Evolutionary conservation across 2,888 invertebrate genomes (phyloP).

Genomic region (Phania funesta): DNA sequence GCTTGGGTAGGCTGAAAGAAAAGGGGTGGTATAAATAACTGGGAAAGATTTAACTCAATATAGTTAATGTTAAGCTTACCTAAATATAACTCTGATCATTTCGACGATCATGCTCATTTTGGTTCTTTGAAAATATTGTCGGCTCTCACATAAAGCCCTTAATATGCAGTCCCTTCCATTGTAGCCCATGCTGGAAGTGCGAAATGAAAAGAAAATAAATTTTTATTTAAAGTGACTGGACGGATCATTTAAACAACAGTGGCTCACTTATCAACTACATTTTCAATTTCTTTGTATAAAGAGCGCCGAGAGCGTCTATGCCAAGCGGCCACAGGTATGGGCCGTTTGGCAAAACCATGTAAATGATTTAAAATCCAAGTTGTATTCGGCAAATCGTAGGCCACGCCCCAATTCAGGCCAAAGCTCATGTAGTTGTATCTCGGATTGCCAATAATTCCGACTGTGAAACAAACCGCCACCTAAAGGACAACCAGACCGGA

Average conservation of each 20-base stretch:
- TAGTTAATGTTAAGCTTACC: conserved; percentile 82
- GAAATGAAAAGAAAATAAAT: conserved; percentile 12
- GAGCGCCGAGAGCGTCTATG: conserved; percentile 80
- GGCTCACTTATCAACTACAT: conserved; percentile 85
- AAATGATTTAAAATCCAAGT: conserved; percentile 81
- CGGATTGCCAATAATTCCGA: conserved; percentile 83
- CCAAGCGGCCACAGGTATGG: conserved; percentile 77
- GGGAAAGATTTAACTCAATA: background rate
- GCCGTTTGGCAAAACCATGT: conserved; percentile 74
- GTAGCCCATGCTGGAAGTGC: conserved; percentile 86
- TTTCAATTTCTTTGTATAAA: conserved; percentile 76
- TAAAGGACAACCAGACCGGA: conserved; percentile 64
- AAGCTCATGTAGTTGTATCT: conserved; percentile 83
- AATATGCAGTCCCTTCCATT: conserved; percentile 87
- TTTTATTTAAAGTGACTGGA: background rate
- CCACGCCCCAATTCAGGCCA: conserved; percentile 86
- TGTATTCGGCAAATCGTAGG: conserved; percentile 84
- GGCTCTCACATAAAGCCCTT: conserved; percentile 87
- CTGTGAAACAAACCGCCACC: conserved; percentile 84
- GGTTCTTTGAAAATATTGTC: conserved; percentile 84
- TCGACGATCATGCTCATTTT: conserved; percentile 86
- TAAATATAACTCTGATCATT: conserved; percentile 86
- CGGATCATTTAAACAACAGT: background rate
- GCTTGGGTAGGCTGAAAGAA: conserved; percentile 84
- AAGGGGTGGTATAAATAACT: background rate